Evolutionary conservation across 2,113 vertebrate species (phyloP), one percentile per base, ranked within the genome.

Genomic region (Ornithorhynchus anatinus): DNA sequence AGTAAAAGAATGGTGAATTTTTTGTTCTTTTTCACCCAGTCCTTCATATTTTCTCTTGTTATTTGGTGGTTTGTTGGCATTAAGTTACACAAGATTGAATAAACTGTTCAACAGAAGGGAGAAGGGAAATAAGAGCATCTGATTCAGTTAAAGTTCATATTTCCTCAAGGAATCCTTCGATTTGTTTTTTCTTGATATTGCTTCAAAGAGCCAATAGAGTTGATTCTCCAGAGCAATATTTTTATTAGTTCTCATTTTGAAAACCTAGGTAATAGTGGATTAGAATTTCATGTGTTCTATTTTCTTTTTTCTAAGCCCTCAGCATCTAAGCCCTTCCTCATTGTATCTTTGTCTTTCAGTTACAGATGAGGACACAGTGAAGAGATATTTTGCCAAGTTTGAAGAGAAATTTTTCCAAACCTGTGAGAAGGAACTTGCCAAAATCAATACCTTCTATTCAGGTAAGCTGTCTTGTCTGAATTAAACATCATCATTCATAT

Each of bases 401-500:
- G 97, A 99, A 91, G 98, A 99, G 91, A 99, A 96, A 87, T 99
- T 99, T 92, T 99, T 99, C 91, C 98, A 99, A 91, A 95, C 95
- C 10, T 99, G 97, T 86, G 98, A 99, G 89, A 99, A 99, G 65
- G 98, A 99, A 86, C 95, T 99, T 90, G 95, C 97, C 92, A 99
- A 99, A 94, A 99, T 99, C 92, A 99, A 99, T 92, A 99, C 97
- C 36, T 99, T 99, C 94, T 99, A 99, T 92, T 99, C 98, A 91
- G 98, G 98, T 99, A 92, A 94, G 69, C 74, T 48, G 22, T 56
- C 16, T 37, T 51, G 71, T 76, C 69, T 45, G 22, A 65, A n/a
- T 16, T 38, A 52, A 15, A 51, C 12, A 36, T 4, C 35, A 60
- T n/a, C n/a, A n/a, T n/a, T n/a, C n/a, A n/a, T n/a, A n/a, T n/a